Evolutionary conservation across 2,888 invertebrate genomes (phyloP), one percentile per base, ranked within the genome.

Genomic region (Drosophila anomelani): DNA sequence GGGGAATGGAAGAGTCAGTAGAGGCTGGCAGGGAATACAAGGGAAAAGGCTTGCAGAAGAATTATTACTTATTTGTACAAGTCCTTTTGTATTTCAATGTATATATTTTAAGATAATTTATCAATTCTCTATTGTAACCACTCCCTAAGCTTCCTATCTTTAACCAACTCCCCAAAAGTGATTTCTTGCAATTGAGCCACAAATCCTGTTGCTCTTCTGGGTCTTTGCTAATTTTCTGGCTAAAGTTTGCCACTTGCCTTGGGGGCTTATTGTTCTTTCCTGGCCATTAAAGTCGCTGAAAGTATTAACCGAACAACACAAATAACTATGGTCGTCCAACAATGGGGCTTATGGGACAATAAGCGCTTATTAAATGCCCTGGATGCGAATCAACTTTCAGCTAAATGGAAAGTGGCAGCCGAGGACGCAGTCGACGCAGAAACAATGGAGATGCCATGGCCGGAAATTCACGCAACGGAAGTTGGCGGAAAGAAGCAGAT

Each of bases 291-390:
- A 60, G 32, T 41, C 23, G 46, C 51, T 54, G 46, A 46, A 41
- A 46, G 66, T 67, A 67, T 62, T 60, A 49, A 60, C 73, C 56
- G 59, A 54, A 57, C 78, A 66, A 68, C 53, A 49, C 36, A 54
- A 61, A 71, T 63, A 67, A 46, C 51, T 68, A 82, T 75, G 70
- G 72, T 70, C 66, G 72, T 71, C 59, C 78, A 78, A 88, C 86
- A 88, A 80, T 83, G 77, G 57, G 78, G 67, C 76, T 83, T 84
- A 81, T 81, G 81, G 81, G 79, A 88, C 89, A 88, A 86, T 87
- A 84, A 88, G 87, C 82, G 80, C 80, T 88, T 88, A 89, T 87
- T 88, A 88, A 85, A 84, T 85, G 77, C 74, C 80, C 82, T 75
- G 85, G 80, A 81, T 86, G 82, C 78, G 85, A 88, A 84, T 87